These are phyloP conservation scores for Mustelus asterias DNA, from an alignment of 2,113 vertebrate species.

Conservation along the genomic window DNA sequence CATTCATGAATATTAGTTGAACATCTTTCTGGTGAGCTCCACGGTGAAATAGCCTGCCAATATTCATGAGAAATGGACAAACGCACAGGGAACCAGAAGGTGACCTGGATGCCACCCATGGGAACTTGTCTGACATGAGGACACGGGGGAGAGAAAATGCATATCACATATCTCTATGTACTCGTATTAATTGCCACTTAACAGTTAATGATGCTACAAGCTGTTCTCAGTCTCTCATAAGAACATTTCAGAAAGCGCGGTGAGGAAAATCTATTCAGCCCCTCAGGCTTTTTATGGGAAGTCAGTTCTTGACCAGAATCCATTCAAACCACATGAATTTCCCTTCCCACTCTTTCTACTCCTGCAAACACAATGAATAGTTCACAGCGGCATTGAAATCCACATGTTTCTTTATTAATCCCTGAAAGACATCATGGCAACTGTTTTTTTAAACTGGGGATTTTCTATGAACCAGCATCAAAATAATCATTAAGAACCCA, in stretches of 20 bases:
- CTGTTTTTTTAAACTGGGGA: neutral
- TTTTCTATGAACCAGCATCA: neutral
- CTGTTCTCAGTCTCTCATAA: neutral
- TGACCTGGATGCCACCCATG: neutral
- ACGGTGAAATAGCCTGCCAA: neutral
- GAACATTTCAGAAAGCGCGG: neutral
- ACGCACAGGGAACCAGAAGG: neutral
- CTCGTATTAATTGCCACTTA: neutral
- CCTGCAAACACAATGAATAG: neutral
- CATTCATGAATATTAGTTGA: neutral
- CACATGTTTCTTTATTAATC: neutral
- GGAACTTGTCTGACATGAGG: neutral
- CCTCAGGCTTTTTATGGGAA: no score
- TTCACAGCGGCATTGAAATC: neutral
- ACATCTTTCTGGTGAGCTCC: neutral
- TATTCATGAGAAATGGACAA: neutral
- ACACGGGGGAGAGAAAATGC: neutral
- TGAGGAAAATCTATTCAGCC: neutral
- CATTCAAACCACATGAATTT: neutral
- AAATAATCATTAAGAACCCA: neutral
- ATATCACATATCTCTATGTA: neutral
- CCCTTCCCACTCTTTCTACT: neutral
- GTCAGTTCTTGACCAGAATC: neutral
- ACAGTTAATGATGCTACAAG: neutral
- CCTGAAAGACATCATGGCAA: neutral